Evolutionary conservation across 2,113 vertebrate species (phyloP), one percentile per base, ranked within the genome.

Genomic region (Pedionomus torquatus): DNA sequence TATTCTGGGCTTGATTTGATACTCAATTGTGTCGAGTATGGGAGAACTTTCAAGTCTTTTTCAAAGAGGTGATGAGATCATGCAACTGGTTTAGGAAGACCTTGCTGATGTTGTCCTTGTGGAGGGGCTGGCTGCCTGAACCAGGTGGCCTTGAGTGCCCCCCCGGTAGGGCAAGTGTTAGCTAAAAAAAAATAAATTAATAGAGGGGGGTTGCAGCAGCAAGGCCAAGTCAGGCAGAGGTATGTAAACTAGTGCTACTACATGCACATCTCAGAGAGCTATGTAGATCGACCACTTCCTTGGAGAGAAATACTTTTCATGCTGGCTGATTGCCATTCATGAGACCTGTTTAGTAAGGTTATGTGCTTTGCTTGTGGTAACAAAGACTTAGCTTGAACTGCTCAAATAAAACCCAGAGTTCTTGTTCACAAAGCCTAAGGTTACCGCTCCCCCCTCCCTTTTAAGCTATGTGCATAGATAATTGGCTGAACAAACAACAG

Each of bases 401-500:
- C 78, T 76, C 43, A 46, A 83, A 57, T 90, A 90, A 80, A 89
- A 43, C 30, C 35, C 74, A 21, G 63, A 83, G 84, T 57, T 89
- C 74, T 84, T 95, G 81, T 75, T 94, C 91, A 60, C 72, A 82
- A 74, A 94, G 87, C 89, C 80, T 79, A 87, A 91, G 77, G 89
- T 96, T 91, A 89, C 89, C 41, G 57, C 60, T 87, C 66, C 81
- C 83, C 85, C 77, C 76, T 75, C 79, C 26, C 65, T 89, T 91
- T 89, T 71, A 91, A 96, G 87, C 87, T 89, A 39, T 69, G 25
- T 61, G 84, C 89, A 28, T 94, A 94, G 93, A 95, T 96, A 96
- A 96, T 95, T 96, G 93, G 43, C 93, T 96, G 95, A 96, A 84
- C 91, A 97, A 96, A 96, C 93, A 96, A 71, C 77, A 88, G 93